Conservation (phyloP, 2,113 vertebrate genomes). For the Canis aureus region DNA sequence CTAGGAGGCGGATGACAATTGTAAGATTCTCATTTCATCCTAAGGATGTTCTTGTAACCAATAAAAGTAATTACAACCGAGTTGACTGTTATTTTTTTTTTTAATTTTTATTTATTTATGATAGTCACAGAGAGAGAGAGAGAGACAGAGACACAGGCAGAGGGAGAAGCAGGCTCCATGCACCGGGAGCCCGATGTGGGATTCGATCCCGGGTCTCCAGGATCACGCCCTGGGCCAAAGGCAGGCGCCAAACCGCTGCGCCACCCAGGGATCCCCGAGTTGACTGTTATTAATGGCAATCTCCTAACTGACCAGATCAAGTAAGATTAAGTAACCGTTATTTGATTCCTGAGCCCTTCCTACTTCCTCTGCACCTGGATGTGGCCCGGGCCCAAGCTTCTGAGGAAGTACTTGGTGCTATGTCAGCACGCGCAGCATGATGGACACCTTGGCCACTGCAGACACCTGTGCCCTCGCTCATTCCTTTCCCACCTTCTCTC, state of each 20-base stretch:
- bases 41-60: neutral
- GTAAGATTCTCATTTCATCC: neutral
- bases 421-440: accelerated
- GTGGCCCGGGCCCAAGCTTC: neutral
- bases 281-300: neutral
- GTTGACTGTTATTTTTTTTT: neutral
- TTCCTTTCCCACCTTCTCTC: too few relatives aligned
- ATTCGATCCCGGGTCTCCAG: too few relatives aligned
- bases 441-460: neutral
- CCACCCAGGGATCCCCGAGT: too few relatives aligned
- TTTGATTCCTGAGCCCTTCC: neutral
- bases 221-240: too few relatives aligned
- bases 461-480: accelerated
- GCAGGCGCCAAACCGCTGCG: too few relatives aligned
- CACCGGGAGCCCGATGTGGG: too few relatives aligned
- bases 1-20: neutral
- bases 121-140: too few relatives aligned
- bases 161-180: too few relatives aligned
- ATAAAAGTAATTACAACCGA: neutral
- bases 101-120: too few relatives aligned
- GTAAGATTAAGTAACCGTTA: neutral
- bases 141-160: too few relatives aligned
- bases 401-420: neutral
- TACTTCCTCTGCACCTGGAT: neutral
- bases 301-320: neutral